A percentile compares a stretch with the other conserved stretches of the same genome.
phyloP scores from a whole-genome alignment of 2,797 vertebrate genomes.

The Odontamblyopus lacepedii region DNA sequence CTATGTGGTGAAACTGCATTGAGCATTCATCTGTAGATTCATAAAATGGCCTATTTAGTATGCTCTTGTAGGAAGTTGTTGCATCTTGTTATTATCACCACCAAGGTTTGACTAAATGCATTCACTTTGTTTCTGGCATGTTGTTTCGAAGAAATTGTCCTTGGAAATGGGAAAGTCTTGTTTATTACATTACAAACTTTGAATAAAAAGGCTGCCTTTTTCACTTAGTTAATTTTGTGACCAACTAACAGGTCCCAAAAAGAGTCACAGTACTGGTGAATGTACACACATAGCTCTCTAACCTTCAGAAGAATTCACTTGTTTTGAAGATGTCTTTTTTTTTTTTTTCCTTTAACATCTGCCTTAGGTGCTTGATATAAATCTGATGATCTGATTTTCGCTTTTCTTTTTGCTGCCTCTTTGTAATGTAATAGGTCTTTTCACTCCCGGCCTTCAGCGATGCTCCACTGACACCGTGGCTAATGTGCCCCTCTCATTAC shows the following conservation, averaged over 20 bases:
- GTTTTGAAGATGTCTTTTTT: neutral
- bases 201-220: conserved; percentile 36
- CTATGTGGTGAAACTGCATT: too few species aligned
- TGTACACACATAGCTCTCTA: conserved; percentile 6
- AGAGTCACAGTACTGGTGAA: conserved; percentile 23
- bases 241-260: conserved; percentile 21
- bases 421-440: conserved; percentile 11
- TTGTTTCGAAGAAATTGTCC: neutral
- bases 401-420: neutral
- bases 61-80: neutral
- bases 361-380: conserved; percentile 7
- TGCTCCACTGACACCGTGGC: conserved; percentile 22
- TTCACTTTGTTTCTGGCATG: neutral
- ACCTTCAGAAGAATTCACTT: neutral
- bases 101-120: neutral
- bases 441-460: conserved; percentile 4
- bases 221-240: conserved; percentile 26
- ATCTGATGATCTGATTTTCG: conserved; percentile 3
- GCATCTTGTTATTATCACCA: neutral
- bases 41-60: neutral
- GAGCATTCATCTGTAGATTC: too few species aligned
- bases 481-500: conserved; percentile 57
- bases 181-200: conserved; percentile 12
- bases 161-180: neutral
- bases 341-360: neutral